Base-by-base conservation (phyloP, 2,888 invertebrate genomes). In the Baronia brevicornis region DNA sequence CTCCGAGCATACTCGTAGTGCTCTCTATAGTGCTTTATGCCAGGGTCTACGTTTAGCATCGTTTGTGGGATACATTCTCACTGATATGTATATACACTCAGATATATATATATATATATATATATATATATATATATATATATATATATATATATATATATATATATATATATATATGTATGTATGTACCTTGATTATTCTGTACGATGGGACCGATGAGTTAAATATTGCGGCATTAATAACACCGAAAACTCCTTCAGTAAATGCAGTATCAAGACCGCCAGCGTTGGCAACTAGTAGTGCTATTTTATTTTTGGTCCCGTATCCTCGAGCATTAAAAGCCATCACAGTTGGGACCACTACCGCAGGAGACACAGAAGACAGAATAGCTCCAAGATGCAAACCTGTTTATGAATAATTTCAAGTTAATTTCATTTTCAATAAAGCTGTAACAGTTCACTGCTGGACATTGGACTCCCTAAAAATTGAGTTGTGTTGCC, bases 311-410 rank as follows among this genome's bases (percentile, higher is more conserved):
- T 95, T 95, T 41, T 92, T 92, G 0, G 93, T 89, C 2, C 98
- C 98, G 50, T 94, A 92, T 0, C 95, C 95, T 64, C 90, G 91
- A 21, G 88, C 87, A 12, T 92, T 88, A 11, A 97, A 80, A 18
- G 90, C 85, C 60, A 95, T 88, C 22, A 96, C 88, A 38, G 94
- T 94, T 0, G 98, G 97, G 1, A 97, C 97, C 3, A 98, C 93
- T 2, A 98, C 94, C 1, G 98, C 98, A 2, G 98, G 97, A 0
- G 97, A 96, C 1, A 98, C 97, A 2, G 97, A 98, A 0, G 96
- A 92, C 33, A 96, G 84, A 28, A 95, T 91, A 29, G 93, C 88
- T 4, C 96, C 96, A 15, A 96, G 84, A 43, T 96, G 88, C 33
- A 95, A 85, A 18, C 88, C 88, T 88, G 53, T 5, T 20, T 18